Percentiles rank a stretch among this genome's conserved stretches.
phyloP scores from a whole-genome alignment of 2,113 vertebrate genomes.

The Hystrix brachyura region DNA sequence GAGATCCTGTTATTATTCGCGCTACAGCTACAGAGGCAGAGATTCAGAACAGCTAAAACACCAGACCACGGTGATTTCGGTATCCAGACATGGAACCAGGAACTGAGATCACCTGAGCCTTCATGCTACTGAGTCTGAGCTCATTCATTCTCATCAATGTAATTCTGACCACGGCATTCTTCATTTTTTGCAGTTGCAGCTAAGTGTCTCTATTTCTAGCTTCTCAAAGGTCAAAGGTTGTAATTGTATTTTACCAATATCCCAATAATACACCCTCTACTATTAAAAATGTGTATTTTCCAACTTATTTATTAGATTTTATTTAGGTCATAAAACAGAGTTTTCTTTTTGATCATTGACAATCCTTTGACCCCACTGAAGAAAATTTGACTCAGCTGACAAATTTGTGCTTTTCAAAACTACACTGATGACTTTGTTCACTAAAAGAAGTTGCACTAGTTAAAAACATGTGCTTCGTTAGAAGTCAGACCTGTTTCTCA shows the following conservation, averaged over 20 bases:
- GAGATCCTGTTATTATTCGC: neutral
- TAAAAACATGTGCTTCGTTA: neutral
- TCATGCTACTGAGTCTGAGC: neutral
- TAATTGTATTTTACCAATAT: neutral
- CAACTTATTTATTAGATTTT: conserved; percentile 34
- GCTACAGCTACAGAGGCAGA: neutral
- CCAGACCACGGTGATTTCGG: neutral
- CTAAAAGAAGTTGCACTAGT: neutral
- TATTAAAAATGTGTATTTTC: neutral
- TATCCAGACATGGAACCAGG: neutral
- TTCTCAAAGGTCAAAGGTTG: neutral
- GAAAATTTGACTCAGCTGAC: conserved; percentile 36
- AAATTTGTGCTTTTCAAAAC: conserved; percentile 55
- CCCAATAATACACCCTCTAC: neutral
- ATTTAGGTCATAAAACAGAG: conserved; percentile 23
- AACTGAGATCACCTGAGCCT: neutral
- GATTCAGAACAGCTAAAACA: neutral
- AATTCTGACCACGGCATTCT: neutral
- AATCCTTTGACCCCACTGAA: neutral
- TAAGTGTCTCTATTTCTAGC: neutral
- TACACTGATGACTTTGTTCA: neutral
- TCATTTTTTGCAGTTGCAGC: neutral
- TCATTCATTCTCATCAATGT: neutral
- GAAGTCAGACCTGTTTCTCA: neutral
- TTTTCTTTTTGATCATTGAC: neutral